Base-by-base conservation (phyloP, 2,113 vertebrate genomes). In the Athene cunicularia region DNA sequence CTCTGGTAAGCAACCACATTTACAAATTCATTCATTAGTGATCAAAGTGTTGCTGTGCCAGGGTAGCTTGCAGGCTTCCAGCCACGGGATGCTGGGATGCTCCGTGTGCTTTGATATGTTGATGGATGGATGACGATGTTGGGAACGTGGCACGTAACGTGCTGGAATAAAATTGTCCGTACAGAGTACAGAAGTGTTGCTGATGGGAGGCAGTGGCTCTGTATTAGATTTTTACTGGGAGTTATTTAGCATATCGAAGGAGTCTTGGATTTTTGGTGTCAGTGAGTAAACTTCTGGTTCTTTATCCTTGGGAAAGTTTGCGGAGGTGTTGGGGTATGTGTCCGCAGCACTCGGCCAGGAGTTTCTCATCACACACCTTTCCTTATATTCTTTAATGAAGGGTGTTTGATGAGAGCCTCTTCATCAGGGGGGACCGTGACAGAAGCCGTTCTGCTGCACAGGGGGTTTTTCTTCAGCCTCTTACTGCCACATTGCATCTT, bases 401-500 rank as follows among this genome's bases (percentile, higher is more conserved):
- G 14, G 2, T 19, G 3, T 93, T 67, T 37, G 47, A 19, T 33
- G 43, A 63, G 72, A 81, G 11, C 37, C 33, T 50, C 52, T 73
- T 53, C 10, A 2, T 76, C 24, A 63, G 58, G 10, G 66, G 19
- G 47, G 22, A 53, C 45, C 0, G 0, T 35, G 24, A 14, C 28
- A 10, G 60, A 12, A n/a, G 49, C 45, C 6, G 1, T 73, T 30
- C 43, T 68, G 39, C 66, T 43, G 35, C 63, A 33, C 13, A 28
- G 19, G 8, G 3, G 35, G 43, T 58, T 88, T 52, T 64, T 45
- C 56, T 53, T 35, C 55, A 71, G 14, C 41, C 63, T 6, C 23
- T 73, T 76, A 7, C 6, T 60, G 39, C 58, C 14, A 14, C 13
- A 1, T 41, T 55, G 15, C 43, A 19, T 50, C 15, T 22, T 0